Evolutionary conservation across 2,888 invertebrate genomes (phyloP).

Genomic region (Dryomyza anilis): DNA sequence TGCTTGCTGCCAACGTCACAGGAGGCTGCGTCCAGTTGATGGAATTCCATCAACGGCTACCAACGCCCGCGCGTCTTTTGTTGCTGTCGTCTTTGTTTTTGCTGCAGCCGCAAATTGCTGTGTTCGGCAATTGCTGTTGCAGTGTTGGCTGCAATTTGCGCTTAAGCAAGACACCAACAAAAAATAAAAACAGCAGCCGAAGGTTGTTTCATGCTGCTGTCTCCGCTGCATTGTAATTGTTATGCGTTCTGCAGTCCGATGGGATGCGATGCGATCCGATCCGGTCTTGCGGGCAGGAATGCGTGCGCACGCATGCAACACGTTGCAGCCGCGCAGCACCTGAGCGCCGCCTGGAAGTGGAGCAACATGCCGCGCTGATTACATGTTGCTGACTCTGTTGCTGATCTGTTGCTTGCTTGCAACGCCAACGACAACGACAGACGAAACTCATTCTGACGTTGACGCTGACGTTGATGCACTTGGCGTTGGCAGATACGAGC

Average conservation of each 20-base stretch:
- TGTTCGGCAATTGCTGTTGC: neutral
- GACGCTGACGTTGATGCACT: conserved; percentile 29
- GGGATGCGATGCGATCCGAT: conserved; percentile 3
- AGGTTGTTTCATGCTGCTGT: conserved; percentile 13
- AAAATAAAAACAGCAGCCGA: neutral
- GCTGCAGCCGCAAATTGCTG: conserved; percentile 6
- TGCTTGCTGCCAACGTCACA: neutral
- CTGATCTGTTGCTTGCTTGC: conserved; percentile 7
- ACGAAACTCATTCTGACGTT: neutral
- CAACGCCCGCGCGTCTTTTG: conserved; percentile 35
- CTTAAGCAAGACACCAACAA: neutral
- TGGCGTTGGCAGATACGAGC: conserved; percentile 35
- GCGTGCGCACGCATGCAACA: conserved; percentile 26
- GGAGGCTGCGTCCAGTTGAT: conserved; percentile 16
- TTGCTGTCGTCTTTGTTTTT: conserved; percentile 16
- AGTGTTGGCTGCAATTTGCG: neutral
- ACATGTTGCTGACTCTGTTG: conserved; percentile 21
- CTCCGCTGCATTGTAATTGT: neutral
- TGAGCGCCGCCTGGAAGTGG: conserved; percentile 6
- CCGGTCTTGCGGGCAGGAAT: neutral
- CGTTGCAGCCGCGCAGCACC: conserved; percentile 21
- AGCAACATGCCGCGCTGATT: conserved; percentile 22
- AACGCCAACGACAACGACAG: neutral
- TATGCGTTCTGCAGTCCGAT: neutral
- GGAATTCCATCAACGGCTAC: conserved; percentile 24